These are phyloP conservation scores for Acrocephalus kingi DNA, from an alignment of 2,113 vertebrate species.

Conservation along the genomic window DNA sequence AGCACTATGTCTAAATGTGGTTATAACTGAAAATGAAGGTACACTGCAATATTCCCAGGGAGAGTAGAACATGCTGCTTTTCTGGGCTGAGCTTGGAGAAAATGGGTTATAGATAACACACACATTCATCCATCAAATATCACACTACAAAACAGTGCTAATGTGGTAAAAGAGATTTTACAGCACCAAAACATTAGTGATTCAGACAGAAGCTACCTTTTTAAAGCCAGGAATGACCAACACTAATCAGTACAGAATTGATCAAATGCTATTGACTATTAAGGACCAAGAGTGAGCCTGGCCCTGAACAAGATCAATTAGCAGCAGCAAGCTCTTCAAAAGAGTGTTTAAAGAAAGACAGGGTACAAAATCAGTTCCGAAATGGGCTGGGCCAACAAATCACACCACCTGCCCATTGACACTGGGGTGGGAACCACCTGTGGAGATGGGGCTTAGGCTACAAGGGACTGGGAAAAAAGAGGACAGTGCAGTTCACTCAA, in stretches of 20 bases:
- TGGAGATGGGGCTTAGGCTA: not conserved
- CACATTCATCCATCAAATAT: not conserved
- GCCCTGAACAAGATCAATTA: not conserved
- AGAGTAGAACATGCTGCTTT: not conserved
- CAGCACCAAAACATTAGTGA: not conserved
- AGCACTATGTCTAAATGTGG: conserved; percentile 41
- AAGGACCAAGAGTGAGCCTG: not conserved
- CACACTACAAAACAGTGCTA: not conserved
- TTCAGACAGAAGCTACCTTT: not conserved
- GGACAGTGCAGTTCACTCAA: not conserved
- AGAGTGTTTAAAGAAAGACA: not conserved
- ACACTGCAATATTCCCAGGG: conserved; percentile 24
- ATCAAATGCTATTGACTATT: not conserved
- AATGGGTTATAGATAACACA: not conserved
- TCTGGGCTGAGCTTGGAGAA: not conserved
- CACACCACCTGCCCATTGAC: not conserved
- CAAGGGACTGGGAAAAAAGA: not conserved
- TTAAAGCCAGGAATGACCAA: not conserved
- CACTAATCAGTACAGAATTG: not conserved
- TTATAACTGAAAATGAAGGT: conserved; percentile 52
- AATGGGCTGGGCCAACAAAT: not conserved
- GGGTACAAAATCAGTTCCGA: not conserved
- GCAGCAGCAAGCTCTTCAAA: not conserved
- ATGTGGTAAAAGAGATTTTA: conserved; percentile 6
- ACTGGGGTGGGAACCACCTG: not conserved